Conservation (phyloP, 1,140 invertebrate species). For the Meteorus sp. region DNA sequence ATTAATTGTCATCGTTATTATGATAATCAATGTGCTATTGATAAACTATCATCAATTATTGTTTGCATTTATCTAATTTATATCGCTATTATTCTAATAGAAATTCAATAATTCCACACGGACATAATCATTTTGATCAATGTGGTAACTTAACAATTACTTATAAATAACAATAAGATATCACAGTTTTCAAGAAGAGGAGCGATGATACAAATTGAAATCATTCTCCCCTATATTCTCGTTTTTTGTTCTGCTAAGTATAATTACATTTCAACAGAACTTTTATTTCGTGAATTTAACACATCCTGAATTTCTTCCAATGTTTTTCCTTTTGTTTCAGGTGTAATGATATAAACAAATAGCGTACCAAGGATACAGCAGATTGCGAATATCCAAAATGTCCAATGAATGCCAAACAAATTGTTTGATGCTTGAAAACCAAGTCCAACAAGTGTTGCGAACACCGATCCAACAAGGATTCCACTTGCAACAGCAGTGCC, state of each 20-base stretch:
- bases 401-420: slow-evolving; percentile 63
- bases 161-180: not conserved
- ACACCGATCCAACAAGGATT: slow-evolving; percentile 54
- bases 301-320: slow-evolving; percentile 67
- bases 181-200: not conserved
- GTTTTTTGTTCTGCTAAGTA: not conserved
- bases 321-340: slow-evolving; percentile 75
- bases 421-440: slow-evolving; percentile 60
- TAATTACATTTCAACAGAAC: slow-evolving; percentile 9
- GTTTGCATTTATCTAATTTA: no score
- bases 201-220: no score
- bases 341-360: slow-evolving; percentile 65
- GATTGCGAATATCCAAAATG: slow-evolving; percentile 71
- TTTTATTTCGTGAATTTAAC: slow-evolving; percentile 32
- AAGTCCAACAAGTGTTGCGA: slow-evolving; percentile 64
- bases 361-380: slow-evolving; percentile 62
- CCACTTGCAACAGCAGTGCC: slow-evolving; percentile 54
- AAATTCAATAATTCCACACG: no score
- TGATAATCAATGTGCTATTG: no score
- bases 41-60: no score
- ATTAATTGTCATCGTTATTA: no score
- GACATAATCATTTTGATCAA: not conserved
- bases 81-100: no score
- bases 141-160: not conserved
- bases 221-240: not conserved